Percentiles rank a stretch among this genome's conserved stretches.
These are phyloP conservation scores for Sebastes hopkinsi DNA, from an alignment of 2,797 vertebrate species.

Conservation along the genomic window DNA sequence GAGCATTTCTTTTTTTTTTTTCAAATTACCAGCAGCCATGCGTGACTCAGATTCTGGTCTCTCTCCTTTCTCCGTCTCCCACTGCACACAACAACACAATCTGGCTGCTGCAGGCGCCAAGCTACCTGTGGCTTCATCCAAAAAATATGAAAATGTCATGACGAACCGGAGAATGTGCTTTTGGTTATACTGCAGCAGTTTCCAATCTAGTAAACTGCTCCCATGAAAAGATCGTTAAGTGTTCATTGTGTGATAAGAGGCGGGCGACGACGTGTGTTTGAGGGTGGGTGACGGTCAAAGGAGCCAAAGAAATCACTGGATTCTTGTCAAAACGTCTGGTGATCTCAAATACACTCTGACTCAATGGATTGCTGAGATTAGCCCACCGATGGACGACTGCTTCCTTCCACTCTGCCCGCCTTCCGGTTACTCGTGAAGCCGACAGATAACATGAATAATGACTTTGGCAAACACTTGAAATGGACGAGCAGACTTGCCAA, in stretches of 20 bases:
- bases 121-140: conserved; percentile 5
- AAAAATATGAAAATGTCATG: conserved; percentile 24
- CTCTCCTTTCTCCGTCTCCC: neutral
- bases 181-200: conserved; percentile 4
- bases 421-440: neutral
- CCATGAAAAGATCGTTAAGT: neutral
- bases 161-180: neutral
- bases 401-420: neutral
- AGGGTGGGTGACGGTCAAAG: neutral
- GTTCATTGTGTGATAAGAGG: neutral
- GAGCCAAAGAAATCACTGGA: conserved; percentile 15
- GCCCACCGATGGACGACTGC: neutral
- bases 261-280: neutral
- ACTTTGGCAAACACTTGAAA: neutral
- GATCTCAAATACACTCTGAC: conserved; percentile 31
- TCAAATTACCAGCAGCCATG: conserved; percentile 19
- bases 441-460: neutral
- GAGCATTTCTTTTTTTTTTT: neutral
- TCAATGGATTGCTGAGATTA: conserved; percentile 28
- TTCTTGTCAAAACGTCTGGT: conserved; percentile 26
- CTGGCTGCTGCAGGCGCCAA: conserved; percentile 8
- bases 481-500: neutral
- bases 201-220: neutral
- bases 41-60: conserved; percentile 39
- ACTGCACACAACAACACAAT: conserved; percentile 21